Conservation (phyloP, 2,888 invertebrate genomes). For the Philhelius pedissequus region DNA sequence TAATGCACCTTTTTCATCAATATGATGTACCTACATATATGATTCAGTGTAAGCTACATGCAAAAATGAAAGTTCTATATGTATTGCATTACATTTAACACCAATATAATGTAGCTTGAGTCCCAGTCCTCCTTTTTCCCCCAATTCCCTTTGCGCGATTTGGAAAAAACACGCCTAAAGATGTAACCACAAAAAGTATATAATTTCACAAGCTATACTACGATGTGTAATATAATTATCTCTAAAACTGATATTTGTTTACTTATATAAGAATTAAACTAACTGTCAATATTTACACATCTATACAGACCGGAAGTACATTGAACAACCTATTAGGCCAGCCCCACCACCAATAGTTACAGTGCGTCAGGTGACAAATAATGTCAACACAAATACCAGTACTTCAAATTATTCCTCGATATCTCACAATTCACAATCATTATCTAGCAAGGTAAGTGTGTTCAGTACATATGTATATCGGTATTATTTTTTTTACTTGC, state of each 20-base stretch:
- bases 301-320: slow-evolving; percentile 86
- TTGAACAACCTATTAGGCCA: slow-evolving; percentile 89
- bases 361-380: slow-evolving; percentile 80
- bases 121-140: too few species aligned
- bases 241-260: neutral
- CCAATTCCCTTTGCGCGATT: too few species aligned
- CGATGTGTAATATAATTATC: neutral
- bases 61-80: too few species aligned
- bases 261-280: neutral
- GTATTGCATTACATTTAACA: too few species aligned
- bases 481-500: neutral
- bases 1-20: too few species aligned
- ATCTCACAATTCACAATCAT: slow-evolving; percentile 59
- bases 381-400: slow-evolving; percentile 71
- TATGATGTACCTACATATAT: too few species aligned
- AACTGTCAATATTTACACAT: neutral
- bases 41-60: too few species aligned
- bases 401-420: slow-evolving; percentile 69
- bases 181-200: neutral
- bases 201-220: neutral
- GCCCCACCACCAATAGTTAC: slow-evolving; percentile 86
- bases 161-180: too few species aligned
- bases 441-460: slow-evolving; percentile 72
- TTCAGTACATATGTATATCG: too few species aligned
- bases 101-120: too few species aligned